Percentiles rank a stretch among this genome's conserved stretches.
Conservation (phyloP, 2,888 invertebrate species). For the Drosophila barbarae region DNA sequence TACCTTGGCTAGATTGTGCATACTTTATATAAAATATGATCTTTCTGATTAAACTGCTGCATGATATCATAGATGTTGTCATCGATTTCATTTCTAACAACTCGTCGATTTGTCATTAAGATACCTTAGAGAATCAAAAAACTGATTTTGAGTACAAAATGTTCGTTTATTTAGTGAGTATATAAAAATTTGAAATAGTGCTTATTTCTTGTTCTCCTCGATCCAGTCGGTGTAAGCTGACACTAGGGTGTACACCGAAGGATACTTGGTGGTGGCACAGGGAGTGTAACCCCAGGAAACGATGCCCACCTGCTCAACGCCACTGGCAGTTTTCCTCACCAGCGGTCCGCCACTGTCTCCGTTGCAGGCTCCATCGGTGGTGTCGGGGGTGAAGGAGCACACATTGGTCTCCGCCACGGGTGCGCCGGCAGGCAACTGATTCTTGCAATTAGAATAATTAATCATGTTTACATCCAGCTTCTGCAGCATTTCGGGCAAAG, state of each 20-base stretch:
- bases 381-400: conserved; percentile 71
- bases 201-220: conserved; percentile 25
- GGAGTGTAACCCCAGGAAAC: conserved; percentile 81
- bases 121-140: too few species aligned
- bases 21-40: conserved; percentile 3
- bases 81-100: not conserved
- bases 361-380: conserved; percentile 79
- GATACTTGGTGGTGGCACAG: conserved; percentile 77
- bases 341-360: conserved; percentile 79
- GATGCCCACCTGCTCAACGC: conserved; percentile 76
- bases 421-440: conserved; percentile 51
- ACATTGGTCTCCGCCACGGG: conserved; percentile 60
- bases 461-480: conserved; percentile 65
- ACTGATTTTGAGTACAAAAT: conserved; percentile 7
- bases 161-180: conserved; percentile 21
- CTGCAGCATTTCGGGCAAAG: conserved; percentile 65
- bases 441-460: conserved; percentile 49
- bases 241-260: conserved; percentile 79
- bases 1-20: not conserved
- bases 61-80: conserved; percentile 13
- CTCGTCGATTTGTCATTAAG: too few species aligned
- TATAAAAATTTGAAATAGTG: conserved; percentile 12
- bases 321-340: conserved; percentile 37
- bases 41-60: not conserved
- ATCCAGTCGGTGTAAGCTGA: conserved; percentile 76